Percentiles rank a stretch among this genome's conserved stretches.
Evolutionary conservation across 2,888 invertebrate genomes (phyloP).

Genomic region (Carterocephalus palaemon): DNA sequence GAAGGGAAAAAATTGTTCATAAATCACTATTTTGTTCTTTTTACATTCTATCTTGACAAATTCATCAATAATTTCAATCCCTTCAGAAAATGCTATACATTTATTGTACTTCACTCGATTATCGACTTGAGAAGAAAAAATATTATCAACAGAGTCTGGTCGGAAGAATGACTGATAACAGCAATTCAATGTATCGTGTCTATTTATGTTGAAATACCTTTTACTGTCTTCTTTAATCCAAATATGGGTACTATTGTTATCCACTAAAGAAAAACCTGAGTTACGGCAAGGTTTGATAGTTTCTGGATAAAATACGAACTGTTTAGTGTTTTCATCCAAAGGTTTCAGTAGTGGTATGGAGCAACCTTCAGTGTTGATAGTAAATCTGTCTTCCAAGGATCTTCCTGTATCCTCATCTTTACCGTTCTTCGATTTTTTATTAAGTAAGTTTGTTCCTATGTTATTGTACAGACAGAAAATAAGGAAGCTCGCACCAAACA

Average conservation of each 20-base stretch:
- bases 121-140: constrained; percentile 51
- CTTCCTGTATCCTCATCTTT: constrained; percentile 8
- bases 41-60: constrained; percentile 82
- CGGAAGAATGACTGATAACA: constrained; percentile 79
- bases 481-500: constrained; percentile 40
- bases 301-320: constrained; percentile 62
- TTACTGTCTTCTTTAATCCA: constrained; percentile 65
- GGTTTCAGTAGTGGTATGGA: constrained; percentile 80
- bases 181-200: constrained; percentile 62
- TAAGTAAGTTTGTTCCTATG: constrained; percentile 26
- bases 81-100: constrained; percentile 63
- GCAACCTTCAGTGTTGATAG: constrained; percentile 80
- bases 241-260: constrained; percentile 76
- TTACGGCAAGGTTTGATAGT: constrained; percentile 67
- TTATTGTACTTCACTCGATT: constrained; percentile 54
- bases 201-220: constrained; percentile 62
- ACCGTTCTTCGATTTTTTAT: constrained; percentile 19
- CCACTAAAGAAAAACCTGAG: constrained; percentile 61
- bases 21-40: constrained; percentile 59
- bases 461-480: constrained; percentile 35
- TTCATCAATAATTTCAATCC: constrained; percentile 69
- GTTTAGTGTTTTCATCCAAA: constrained; percentile 66
- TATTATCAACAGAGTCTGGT: constrained; percentile 51
- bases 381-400: constrained; percentile 39
- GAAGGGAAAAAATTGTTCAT: constrained; percentile 83